Base-by-base conservation (phyloP, 92 coral and sea anemone genomes). In the Palythoa heliodiscus region DNA sequence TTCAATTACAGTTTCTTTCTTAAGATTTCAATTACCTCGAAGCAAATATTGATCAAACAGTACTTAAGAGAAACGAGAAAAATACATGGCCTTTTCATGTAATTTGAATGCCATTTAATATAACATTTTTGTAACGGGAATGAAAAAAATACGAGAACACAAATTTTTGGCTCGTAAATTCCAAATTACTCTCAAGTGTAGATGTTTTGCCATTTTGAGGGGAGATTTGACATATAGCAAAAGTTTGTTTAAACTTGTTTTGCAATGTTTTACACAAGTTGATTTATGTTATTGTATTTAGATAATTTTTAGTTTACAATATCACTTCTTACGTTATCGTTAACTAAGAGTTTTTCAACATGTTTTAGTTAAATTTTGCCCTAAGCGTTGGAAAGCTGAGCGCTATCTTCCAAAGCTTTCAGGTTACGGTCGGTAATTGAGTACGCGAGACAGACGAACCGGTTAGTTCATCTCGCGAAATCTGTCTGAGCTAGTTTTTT, bases 1-100 rank as follows among this genome's bases (percentile, higher is more conserved):
- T 64, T 80, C 84, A 67, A 80, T 80, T 80, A 80, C 13, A 37
- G 19, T 47, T 7, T 73, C 43, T 66, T 80, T 80, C 73, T 23
- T 67, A 43, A 80, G 84, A 67, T 80, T 78, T 80, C 84, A 64
- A 53, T 63, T 80, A 80, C 24, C 84, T 80, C 37, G 15, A 43
- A 80, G 73, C 83, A 78, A 78, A 61, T 61, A n/a, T 48, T 17
- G 63, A 80, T 47, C 72, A 48, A 80, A 67, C 70, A 60, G 55
- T 80, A 11, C 84, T 80, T 64, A 66, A 66, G n/a, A 14, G 40
- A 58, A 55, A 22, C 69, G 20, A 75, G 20, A 6, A 50, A 13
- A 64, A 40, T 22, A 5, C 52, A 40, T 60, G n/a, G 72, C 70
- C 20, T 80, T 66, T 66, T 57, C 52, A 20, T 2, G 40, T 68